These are phyloP conservation scores for Zaprionus ornatus DNA, from an alignment of 1,140 invertebrate species.

Conservation along the genomic window DNA sequence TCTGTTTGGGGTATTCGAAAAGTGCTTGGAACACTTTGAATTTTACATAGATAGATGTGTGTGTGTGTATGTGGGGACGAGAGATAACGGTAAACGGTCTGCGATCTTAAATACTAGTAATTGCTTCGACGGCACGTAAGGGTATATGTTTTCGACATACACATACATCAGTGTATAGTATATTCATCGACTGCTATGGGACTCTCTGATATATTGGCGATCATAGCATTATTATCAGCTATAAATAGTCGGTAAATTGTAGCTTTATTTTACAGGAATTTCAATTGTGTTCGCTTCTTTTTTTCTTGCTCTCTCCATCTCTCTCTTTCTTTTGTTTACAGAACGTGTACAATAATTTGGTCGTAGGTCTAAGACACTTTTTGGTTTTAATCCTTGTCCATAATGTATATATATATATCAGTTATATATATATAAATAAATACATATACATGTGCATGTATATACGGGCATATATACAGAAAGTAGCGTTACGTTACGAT, in stretches of 20 bases:
- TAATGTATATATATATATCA: conserved; percentile 12
- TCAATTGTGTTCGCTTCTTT: conserved; percentile 8
- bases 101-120: conserved; percentile 69
- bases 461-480: conserved; percentile 68
- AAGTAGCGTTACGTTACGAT: conserved; percentile 48
- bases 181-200: conserved; percentile 23
- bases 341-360: conserved; percentile 73
- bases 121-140: conserved; percentile 76
- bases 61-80: conserved; percentile 43
- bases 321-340: conserved; percentile 27
- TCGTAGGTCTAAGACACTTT: conserved; percentile 82
- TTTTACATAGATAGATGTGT: conserved; percentile 21
- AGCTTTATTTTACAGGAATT: conserved; percentile 58
- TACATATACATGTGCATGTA: conserved; percentile 46
- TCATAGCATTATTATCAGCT: conserved; percentile 33
- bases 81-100: conserved; percentile 46
- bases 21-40: conserved; percentile 36
- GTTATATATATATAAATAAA: conserved; percentile 38
- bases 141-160: conserved; percentile 36
- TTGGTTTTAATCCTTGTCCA: conserved; percentile 75
- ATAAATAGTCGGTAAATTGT: conserved; percentile 53
- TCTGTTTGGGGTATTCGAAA: conserved; percentile 59
- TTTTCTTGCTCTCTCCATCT: conserved; percentile 11
- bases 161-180: conserved; percentile 9
- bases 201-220: conserved; percentile 18